Conservation (phyloP, 2,888 invertebrate species). For the Tethea ocularis region DNA sequence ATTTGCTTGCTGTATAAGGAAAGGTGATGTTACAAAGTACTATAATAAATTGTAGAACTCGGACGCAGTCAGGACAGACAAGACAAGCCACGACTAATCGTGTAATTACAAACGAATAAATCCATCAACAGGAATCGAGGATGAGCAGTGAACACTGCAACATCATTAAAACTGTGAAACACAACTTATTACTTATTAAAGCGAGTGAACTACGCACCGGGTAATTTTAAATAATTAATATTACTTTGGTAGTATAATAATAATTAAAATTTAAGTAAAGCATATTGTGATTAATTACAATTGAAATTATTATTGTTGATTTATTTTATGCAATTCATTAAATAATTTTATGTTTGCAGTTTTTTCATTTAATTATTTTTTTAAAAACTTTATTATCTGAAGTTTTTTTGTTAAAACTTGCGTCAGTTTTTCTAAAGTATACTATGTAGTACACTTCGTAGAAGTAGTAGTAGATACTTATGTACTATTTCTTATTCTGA, state of each 20-base stretch:
- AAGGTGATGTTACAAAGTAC: neutral
- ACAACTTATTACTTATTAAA: slow-evolving; percentile 25
- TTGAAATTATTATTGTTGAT: neutral
- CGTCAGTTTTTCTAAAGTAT: no score
- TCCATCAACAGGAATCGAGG: slow-evolving; percentile 25
- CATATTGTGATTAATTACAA: neutral
- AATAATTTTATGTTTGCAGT: no score
- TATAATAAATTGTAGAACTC: neutral
- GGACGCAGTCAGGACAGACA: neutral
- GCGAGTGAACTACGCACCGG: slow-evolving; percentile 13
- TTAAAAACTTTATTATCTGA: no score
- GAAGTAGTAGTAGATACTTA: no score
- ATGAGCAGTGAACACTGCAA: neutral
- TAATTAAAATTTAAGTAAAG: neutral
- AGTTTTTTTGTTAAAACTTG: no score
- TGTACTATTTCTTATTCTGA: no score
- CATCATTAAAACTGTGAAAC: slow-evolving; percentile 14
- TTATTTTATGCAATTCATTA: neutral
- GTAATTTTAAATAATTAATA: neutral
- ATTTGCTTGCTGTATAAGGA: neutral
- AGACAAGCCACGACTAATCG: slow-evolving; percentile 34
- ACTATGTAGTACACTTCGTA: no score
- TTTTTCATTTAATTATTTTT: no score
- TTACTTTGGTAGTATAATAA: neutral
- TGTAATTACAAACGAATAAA: slow-evolving; percentile 42